Evolutionary conservation across 2,888 invertebrate species (phyloP).

Genomic region (Lacanobia wlatinum): DNA sequence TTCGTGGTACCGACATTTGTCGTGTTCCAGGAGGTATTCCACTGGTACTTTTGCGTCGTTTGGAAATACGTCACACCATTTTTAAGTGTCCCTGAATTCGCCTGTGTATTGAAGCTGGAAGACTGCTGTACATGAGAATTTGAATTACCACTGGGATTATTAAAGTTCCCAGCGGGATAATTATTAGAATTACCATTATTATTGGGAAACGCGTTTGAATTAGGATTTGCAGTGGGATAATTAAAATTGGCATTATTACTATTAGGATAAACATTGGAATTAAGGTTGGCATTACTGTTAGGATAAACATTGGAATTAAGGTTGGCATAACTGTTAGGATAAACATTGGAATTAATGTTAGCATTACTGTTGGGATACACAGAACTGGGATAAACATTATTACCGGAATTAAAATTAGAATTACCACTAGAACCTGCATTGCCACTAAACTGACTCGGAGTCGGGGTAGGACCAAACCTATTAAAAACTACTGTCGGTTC

Average conservation of each 20-base stretch:
- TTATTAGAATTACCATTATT: slow-evolving; percentile 11
- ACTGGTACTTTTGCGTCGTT: slow-evolving; percentile 31
- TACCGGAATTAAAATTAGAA: not conserved
- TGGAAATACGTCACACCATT: slow-evolving; percentile 3
- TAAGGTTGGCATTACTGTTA: not conserved
- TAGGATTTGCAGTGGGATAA: not conserved
- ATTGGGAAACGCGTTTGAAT: not conserved
- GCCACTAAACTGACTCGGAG: slow-evolving; percentile 3
- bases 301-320: not conserved
- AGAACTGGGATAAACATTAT: not conserved
- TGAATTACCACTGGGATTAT: not conserved
- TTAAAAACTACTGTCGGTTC: not conserved
- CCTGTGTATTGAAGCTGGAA: slow-evolving; percentile 16
- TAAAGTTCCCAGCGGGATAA: not conserved
- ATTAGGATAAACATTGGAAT: not conserved
- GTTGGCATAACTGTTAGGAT: not conserved
- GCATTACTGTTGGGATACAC: not conserved
- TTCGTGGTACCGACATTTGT: not conserved
- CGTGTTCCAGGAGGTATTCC: not conserved
- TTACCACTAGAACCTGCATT: not conserved
- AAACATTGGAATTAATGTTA: not conserved
- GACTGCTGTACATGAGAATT: not conserved
- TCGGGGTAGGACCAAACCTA: slow-evolving; percentile 3
- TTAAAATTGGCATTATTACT: not conserved
- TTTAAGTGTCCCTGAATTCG: not conserved